These are phyloP conservation scores for Epizoanthus scotinus DNA, from an alignment of 92 coral and sea anemone genomes.

Conservation along the genomic window DNA sequence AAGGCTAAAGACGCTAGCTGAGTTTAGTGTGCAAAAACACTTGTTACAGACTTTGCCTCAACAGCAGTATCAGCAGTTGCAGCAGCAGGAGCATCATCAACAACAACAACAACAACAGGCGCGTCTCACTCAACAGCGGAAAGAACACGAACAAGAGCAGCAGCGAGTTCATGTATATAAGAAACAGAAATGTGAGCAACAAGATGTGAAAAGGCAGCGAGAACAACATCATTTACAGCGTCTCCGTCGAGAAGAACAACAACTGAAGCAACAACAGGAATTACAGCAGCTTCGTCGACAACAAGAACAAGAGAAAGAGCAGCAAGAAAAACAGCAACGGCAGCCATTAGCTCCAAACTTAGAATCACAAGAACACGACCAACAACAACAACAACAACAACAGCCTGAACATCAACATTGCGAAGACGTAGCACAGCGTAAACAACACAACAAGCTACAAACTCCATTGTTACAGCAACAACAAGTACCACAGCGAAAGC, in stretches of 20 bases:
- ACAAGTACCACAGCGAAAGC: background rate
- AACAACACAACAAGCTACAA: background rate
- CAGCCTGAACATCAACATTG: background rate
- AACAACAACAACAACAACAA: too few species aligned
- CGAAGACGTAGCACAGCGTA: background rate
- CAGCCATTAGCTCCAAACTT: background rate
- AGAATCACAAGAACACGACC: background rate
- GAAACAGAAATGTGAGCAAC: conserved; percentile 15
- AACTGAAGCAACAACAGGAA: conserved; percentile 29
- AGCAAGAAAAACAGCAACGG: background rate
- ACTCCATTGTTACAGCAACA: background rate
- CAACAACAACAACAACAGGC: background rate
- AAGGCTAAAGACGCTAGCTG: conserved; percentile 17
- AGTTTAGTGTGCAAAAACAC: conserved; percentile 35
- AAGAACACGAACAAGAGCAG: conserved; percentile 30
- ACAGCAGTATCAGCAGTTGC: background rate
- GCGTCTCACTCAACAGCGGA: conserved; percentile 1
- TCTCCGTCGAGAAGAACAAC: conserved; percentile 40
- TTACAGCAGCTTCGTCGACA: conserved; percentile 21
- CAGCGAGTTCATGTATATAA: conserved; percentile 14
- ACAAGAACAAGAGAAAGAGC: background rate
- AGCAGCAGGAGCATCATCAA: background rate
- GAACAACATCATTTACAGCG: conserved; percentile 42
- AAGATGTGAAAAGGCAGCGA: conserved; percentile 25
- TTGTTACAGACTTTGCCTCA: conserved; percentile 5